These are phyloP conservation scores for Drosophila erecta DNA, from an alignment of 1,140 invertebrate species.

Conservation along the genomic window DNA sequence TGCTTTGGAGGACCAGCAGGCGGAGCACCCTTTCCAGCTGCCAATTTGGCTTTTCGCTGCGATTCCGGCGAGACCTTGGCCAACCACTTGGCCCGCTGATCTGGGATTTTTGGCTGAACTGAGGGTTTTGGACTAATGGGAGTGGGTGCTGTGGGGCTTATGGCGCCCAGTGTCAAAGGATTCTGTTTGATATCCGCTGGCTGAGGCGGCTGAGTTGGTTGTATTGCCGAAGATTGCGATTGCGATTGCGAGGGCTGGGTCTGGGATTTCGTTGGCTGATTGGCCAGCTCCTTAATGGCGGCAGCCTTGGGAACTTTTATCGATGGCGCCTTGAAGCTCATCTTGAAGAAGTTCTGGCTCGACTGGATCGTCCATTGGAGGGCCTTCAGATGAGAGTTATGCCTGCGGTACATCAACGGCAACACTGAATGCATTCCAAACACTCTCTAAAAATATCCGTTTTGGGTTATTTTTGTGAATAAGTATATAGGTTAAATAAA, in stretches of 20 bases:
- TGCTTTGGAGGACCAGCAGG: neutral
- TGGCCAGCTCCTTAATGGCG: slow-evolving; percentile 10
- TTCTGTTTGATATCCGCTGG: neutral
- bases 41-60: slow-evolving; percentile 24
- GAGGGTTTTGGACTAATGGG: neutral
- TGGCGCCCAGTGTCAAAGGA: neutral
- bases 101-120: slow-evolving; percentile 27
- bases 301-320: slow-evolving; percentile 1
- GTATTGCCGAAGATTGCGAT: neutral
- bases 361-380: slow-evolving; percentile 13
- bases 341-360: slow-evolving; percentile 54
- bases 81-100: slow-evolving; percentile 68
- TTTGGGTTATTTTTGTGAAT: slow-evolving; percentile 11
- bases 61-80: slow-evolving; percentile 57
- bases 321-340: slow-evolving; percentile 33
- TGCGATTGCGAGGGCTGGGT: neutral
- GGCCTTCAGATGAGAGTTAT: neutral
- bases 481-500: slow-evolving; percentile 3
- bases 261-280: neutral
- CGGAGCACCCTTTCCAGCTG: neutral
- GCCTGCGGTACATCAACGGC: slow-evolving; percentile 17
- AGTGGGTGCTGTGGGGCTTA: neutral
- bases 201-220: neutral
- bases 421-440: slow-evolving; percentile 36
- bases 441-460: slow-evolving; percentile 1